Base-by-base conservation (phyloP, 2,888 invertebrate genomes). In the Imbricaverruca yamaguchii region DNA sequence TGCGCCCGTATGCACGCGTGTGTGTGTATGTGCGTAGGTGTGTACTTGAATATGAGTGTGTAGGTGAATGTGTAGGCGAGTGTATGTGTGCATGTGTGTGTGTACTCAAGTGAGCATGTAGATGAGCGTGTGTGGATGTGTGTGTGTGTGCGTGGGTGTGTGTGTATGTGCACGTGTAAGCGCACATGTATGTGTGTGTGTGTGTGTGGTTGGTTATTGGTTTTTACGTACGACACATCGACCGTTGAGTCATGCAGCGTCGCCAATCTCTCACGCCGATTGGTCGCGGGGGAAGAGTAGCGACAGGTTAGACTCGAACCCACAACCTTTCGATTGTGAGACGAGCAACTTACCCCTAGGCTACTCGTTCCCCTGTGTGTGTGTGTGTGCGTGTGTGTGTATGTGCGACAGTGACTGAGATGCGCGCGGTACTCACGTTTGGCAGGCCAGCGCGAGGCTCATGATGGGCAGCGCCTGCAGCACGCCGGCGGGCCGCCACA, bases 401-500 rank as follows among this genome's bases (percentile, higher is more conserved):
- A 39, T 39, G 39, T 39, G 39, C 39, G 39, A 39, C 1, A 39
- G 39, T 3, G 39, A 39, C 1, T 39, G 39, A 39, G 39, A 39
- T 1, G 39, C 1, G 39, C 1, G 39, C 21, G 80, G 81, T 78
- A 89, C 91, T 91, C 88, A 95, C 92, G 97, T 96, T 89, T 98
- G 98, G 88, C 98, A 98, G 84, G 95, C 96, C 81, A 98, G 89
- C 0, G 98, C 96, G 93, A 98, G 96, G 13, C 96, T 94, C 88
- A 98, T 96, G 85, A 98, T 98, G 0, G 98, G 98, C 84, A 98
- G 89, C 86, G 96, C 96, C 85, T 96, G 95, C 80, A 97, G 89
- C 82, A 97, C 89, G 0, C 97, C 97, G 0, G 92, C 90, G 0
- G 95, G 93, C 85, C 92, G 90, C 96, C 96, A 96, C 86, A 92